Evolutionary conservation across 2,113 vertebrate genomes (phyloP), one percentile per base, ranked within the genome.

Genomic region (Rhizomys pruinosus): DNA sequence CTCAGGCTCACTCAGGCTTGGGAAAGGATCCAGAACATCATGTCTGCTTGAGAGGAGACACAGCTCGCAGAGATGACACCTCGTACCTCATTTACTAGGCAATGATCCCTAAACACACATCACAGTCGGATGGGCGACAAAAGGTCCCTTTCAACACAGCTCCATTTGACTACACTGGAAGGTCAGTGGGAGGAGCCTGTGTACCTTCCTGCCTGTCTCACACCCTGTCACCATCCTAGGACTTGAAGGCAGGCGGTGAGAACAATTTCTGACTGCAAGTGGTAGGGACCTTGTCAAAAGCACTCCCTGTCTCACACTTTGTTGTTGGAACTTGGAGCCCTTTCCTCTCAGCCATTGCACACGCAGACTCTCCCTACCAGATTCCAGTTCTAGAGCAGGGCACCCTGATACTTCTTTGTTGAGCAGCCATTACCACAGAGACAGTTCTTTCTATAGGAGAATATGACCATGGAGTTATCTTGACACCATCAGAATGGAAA

Each of bases 1-100:
- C 96, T 84, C 0, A 17, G 23, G 92, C 94, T 96, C 94, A 92
- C 96, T 95, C 85, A 76, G 92, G 61, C 94, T 80, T 92, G 93
- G 96, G 94, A 97, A 90, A 3, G 29, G 92, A 63, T 76, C 88
- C 90, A 93, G 85, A 92, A 8, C n/a, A 89, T 81, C 69, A 0
- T 27, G 81, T 73, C 23, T 27, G 82, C 90, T 39, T 91, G 93
- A 89, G 71, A 89, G 85, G 85, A 93, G 79, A 86, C 95, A 82
- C 42, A 32, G 15, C 1, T 94, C 9, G 0, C 69, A 95, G 90
- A 96, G 96, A 85, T 96, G 97, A 95, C 42, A 1, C 85, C 84
- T 85, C 4, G 76, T 47, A 84, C 87, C 42, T 89, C 96, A 71
- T 96, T 95, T 95, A 93, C 87, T 94, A 96, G 81, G 42, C 84